Base-by-base conservation (phyloP, 2,888 invertebrate genomes). In the Euphydryas editha region DNA sequence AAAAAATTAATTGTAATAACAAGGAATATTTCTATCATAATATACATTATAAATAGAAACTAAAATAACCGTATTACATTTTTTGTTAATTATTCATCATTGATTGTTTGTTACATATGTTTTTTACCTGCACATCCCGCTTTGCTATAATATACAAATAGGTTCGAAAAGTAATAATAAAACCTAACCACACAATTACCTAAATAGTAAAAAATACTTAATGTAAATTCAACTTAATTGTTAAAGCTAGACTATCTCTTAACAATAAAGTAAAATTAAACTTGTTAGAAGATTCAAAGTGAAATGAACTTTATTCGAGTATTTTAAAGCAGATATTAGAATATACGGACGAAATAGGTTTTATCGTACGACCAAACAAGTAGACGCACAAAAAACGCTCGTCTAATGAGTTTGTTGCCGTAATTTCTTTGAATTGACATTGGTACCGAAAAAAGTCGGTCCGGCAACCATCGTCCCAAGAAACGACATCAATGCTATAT, bases 381-480 rank as follows among this genome's bases (percentile, higher is more conserved):
- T 49, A 58, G 63, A 63, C 63, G 39, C 18, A 63, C 63, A 63
- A 63, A 63, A 63, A 63, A 51, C 17, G 57, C 30, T n/a, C 57
- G 47, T 49, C 49, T 63, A 58, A 63, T 58, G 58, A 63, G 30
- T 63, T 63, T 57, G 63, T 63, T 49, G 49, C 11, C 30, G 63
- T 51, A 63, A 51, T 63, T 63, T 63, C 42, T 63, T 63, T 36
- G 56, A 47, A 20, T 42, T 58, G 49, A 58, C 58, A 58, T 58
- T 63, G 49, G 30, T 18, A 51, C 15, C 49, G 24, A 51, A 51
- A 47, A 51, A 51, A 24, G 24, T 51, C 49, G 24, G 49, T 15
- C 24, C 49, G 1, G 13, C 49, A 7, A 51, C 7, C 49, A 24
- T 15, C 5, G 7, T 20, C 21, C 15, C 24, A n/a, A 21, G 15